These are phyloP conservation scores for Macropus fuliginosus DNA, from an alignment of 2,797 vertebrate genomes.

Conservation along the genomic window DNA sequence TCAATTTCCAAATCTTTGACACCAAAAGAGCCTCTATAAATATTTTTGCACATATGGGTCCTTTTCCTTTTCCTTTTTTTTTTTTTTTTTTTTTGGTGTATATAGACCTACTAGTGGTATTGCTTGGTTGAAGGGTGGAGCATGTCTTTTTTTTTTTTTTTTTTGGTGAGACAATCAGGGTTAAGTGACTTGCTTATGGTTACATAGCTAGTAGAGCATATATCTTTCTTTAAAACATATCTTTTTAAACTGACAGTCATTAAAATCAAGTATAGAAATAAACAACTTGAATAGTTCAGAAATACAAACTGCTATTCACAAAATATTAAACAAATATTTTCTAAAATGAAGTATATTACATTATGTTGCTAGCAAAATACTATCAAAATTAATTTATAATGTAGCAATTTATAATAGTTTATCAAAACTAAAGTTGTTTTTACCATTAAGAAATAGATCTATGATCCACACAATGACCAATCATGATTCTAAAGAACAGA, in stretches of 20 bases:
- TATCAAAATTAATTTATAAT: neutral
- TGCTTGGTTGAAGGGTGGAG: too few species aligned
- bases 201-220: too few species aligned
- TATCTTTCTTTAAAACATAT: neutral
- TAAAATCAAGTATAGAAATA: neutral
- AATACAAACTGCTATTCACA: neutral
- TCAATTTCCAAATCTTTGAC: too few species aligned
- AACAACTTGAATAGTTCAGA: neutral
- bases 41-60: too few species aligned
- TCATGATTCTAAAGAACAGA: neutral
- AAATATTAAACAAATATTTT: neutral
- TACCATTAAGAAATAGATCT: neutral
- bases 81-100: too few species aligned
- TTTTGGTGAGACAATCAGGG: too few species aligned
- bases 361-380: neutral
- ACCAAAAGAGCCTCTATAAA: too few species aligned
- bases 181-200: too few species aligned
- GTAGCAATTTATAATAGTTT: neutral
- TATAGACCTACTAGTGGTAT: too few species aligned
- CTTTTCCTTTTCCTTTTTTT: too few species aligned
- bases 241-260: neutral
- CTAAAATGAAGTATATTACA: neutral
- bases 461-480: neutral
- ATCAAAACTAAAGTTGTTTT: neutral
- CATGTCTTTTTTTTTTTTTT: too few species aligned